These are phyloP conservation scores for Tuberolachnus salignus DNA, from an alignment of 2,888 invertebrate species.

Conservation along the genomic window DNA sequence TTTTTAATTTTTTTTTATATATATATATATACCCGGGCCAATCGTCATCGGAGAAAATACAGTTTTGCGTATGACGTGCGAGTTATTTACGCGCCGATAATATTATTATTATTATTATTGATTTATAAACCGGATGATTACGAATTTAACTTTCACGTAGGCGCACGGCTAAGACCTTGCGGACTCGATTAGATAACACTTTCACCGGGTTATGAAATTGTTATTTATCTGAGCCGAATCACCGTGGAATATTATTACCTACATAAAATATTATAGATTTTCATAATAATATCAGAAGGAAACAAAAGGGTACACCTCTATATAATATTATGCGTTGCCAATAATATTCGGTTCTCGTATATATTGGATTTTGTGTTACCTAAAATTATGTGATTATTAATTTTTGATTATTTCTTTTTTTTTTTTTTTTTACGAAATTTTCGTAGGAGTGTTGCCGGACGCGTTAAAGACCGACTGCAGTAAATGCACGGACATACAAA, in stretches of 20 bases:
- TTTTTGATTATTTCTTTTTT: no score
- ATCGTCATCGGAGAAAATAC: no score
- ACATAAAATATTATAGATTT: no score
- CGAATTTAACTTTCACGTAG: constrained; percentile 31
- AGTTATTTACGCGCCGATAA: no score
- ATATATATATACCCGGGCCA: no score
- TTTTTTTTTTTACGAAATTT: background rate
- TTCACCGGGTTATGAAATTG: constrained; percentile 39
- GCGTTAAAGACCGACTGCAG: constrained; percentile 59
- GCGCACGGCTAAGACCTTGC: constrained; percentile 22
- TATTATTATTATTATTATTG: constrained; percentile 31
- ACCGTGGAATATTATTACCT: background rate
- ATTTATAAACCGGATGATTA: background rate
- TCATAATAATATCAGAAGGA: background rate
- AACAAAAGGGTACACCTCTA: background rate
- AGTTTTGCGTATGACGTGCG: no score
- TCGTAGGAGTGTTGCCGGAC: constrained; percentile 59
- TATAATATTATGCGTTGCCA: no score
- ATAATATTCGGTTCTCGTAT: no score
- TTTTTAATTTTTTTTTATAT: no score
- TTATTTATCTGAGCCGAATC: constrained; percentile 3
- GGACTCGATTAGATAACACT: constrained; percentile 16
- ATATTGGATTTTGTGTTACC: no score
- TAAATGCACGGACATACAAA: constrained; percentile 59
- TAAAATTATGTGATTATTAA: no score